Evolutionary conservation across 1,140 invertebrate species (phyloP).

Genomic region (Saxidomus purpurata): DNA sequence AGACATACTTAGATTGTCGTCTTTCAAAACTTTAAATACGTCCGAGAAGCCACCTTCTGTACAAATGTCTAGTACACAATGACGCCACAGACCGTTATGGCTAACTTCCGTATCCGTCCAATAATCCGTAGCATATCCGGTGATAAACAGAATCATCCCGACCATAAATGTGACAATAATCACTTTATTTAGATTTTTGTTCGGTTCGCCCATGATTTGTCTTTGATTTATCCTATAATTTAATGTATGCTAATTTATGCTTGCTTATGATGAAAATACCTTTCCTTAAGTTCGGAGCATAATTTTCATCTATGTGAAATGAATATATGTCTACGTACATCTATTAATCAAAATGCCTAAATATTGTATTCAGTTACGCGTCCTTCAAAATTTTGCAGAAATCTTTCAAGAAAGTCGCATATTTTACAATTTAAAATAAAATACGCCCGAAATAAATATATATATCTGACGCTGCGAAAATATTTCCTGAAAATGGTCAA

Average conservation of each 20-base stretch:
- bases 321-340: too few relatives aligned
- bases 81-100: conserved; percentile 28
- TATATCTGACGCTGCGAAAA: background rate
- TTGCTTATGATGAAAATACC: background rate
- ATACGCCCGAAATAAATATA: conserved; percentile 17
- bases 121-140: conserved; percentile 46
- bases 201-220: conserved; percentile 12
- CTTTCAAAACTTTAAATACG: conserved; percentile 1
- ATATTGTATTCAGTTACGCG: too few relatives aligned
- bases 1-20: conserved; percentile 44
- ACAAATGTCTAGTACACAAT: conserved; percentile 11
- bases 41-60: conserved; percentile 25
- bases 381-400: too few relatives aligned
- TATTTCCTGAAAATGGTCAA: conserved; percentile 9
- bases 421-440: too few relatives aligned
- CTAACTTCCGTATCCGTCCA: conserved; percentile 22
- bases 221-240: background rate
- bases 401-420: too few relatives aligned
- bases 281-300: too few relatives aligned
- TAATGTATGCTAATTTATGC: background rate
- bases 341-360: too few relatives aligned
- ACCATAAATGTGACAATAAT: conserved; percentile 13
- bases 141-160: conserved; percentile 29
- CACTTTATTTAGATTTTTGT: conserved; percentile 17
- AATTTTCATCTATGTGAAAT: too few relatives aligned